Evolutionary conservation across 2,113 vertebrate genomes (phyloP).

Genomic region (Poecile atricapillus): DNA sequence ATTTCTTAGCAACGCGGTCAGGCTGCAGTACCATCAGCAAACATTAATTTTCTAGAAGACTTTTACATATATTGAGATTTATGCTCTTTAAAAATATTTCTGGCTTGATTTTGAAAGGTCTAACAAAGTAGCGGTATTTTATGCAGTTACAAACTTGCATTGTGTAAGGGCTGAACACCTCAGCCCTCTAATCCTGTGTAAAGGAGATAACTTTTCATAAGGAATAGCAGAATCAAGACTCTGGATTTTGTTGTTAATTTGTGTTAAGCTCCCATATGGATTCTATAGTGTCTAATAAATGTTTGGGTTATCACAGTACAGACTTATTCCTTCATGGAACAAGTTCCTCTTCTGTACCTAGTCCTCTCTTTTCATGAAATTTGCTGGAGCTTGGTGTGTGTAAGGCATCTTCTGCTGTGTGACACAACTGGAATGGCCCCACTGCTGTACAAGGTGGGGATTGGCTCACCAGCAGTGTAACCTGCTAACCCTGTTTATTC

Average conservation of each 20-base stretch:
- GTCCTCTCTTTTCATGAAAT: background rate
- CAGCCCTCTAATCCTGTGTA: background rate
- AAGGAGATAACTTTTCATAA: background rate
- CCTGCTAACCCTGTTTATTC: background rate
- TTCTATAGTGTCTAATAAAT: background rate
- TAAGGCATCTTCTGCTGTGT: background rate
- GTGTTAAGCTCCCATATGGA: background rate
- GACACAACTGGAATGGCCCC: background rate
- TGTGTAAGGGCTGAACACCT: background rate
- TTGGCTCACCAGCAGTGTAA: background rate
- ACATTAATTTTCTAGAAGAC: slow-evolving; percentile 32
- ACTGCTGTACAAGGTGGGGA: background rate
- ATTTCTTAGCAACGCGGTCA: slow-evolving; percentile 60
- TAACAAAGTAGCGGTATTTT: background rate
- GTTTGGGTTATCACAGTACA: background rate
- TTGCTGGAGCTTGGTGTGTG: background rate
- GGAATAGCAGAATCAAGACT: background rate
- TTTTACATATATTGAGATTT: background rate
- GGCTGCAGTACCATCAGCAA: slow-evolving; percentile 43
- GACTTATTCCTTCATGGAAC: background rate
- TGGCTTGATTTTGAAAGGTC: background rate
- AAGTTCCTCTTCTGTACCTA: background rate
- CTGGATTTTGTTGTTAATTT: background rate
- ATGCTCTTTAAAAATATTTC: background rate
- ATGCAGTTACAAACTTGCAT: background rate